These are phyloP conservation scores for Eupleurogrammus muticus DNA, from an alignment of 2,797 vertebrate genomes.

Conservation along the genomic window DNA sequence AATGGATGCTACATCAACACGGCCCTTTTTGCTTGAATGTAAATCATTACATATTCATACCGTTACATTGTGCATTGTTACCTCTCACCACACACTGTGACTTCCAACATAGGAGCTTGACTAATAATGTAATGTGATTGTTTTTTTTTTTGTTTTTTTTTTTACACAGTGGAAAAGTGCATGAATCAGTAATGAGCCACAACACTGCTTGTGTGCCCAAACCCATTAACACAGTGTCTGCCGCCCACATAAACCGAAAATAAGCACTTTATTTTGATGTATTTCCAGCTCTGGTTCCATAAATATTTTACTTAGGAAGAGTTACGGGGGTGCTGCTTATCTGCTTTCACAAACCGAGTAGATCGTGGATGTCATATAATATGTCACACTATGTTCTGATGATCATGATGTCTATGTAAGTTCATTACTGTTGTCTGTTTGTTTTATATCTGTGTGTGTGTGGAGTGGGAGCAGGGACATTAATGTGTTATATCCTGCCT, in stretches of 20 bases:
- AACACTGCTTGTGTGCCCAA: constrained; percentile 29
- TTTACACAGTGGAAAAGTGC: constrained; percentile 18
- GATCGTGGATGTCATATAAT: neutral
- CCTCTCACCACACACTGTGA: constrained; percentile 10
- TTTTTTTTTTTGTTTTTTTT: constrained; percentile 18
- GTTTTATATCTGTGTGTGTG: too few relatives aligned
- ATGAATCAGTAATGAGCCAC: constrained; percentile 56
- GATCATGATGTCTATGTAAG: neutral
- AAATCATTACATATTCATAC: constrained; percentile 28
- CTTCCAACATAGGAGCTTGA: constrained; percentile 7
- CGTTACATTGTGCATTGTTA: constrained; percentile 21
- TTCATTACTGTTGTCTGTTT: too few relatives aligned
- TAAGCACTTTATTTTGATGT: constrained; percentile 29
- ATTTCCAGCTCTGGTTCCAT: constrained; percentile 13
- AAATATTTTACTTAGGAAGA: constrained; percentile 29
- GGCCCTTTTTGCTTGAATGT: constrained; percentile 25
- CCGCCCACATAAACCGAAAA: constrained; percentile 38
- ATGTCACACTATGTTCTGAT: neutral
- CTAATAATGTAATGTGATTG: constrained; percentile 39
- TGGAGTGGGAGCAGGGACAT: too few relatives aligned
- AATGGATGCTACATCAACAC: constrained; percentile 11
- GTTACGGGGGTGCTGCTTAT: constrained; percentile 6
- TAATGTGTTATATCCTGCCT: too few relatives aligned
- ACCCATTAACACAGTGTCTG: constrained; percentile 40
- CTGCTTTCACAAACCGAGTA: neutral